Evolutionary conservation across 2,113 vertebrate genomes (phyloP), one percentile per base, ranked within the genome.

Genomic region (Cyanoderma ruficeps): DNA sequence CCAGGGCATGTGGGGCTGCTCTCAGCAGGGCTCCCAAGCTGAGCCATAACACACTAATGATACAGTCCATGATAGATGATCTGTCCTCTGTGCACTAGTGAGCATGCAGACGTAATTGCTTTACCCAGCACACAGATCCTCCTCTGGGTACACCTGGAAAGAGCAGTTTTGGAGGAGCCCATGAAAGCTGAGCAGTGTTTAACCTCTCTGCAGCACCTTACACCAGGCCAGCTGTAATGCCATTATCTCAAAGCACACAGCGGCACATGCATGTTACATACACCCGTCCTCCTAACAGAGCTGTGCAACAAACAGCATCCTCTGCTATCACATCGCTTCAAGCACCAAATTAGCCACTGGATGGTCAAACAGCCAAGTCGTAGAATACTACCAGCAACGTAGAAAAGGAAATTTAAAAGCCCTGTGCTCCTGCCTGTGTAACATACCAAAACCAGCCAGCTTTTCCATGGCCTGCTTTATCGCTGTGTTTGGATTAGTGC

Each of bases 401-500:
- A 59, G 52, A 79, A 94, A 89, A 67, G 68, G 91, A 83, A 89
- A 92, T 79, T 37, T 79, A 91, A 96, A 94, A 92, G 91, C 96
- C 93, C 80, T 69, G 91, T 89, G 91, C 93, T 95, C 59, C 64
- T 88, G 83, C 80, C 96, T 92, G 16, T 78, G 92, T 39, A 87
- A 90, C 65, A 24, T 7, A 90, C 39, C 84, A 42, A 90, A 23
- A 56, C 15, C 83, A 91, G 93, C 7, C 59, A 68, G 97, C 90
- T 89, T 97, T 96, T 93, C 71, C 89, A 41, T n/a, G 79, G 96
- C 90, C 95, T 94, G 95, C 92, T 75, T 92, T 96, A 94, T 96
- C 93, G 33, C 94, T 33, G 64, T 97, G 97, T 97, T 97, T 97
- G 97, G 97, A 97, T 98, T 95, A 97, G 97, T 92, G 87, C 72